Evolutionary conservation across 2,888 invertebrate species (phyloP), one percentile per base, ranked within the genome.

Genomic region (Lasiommata megera): DNA sequence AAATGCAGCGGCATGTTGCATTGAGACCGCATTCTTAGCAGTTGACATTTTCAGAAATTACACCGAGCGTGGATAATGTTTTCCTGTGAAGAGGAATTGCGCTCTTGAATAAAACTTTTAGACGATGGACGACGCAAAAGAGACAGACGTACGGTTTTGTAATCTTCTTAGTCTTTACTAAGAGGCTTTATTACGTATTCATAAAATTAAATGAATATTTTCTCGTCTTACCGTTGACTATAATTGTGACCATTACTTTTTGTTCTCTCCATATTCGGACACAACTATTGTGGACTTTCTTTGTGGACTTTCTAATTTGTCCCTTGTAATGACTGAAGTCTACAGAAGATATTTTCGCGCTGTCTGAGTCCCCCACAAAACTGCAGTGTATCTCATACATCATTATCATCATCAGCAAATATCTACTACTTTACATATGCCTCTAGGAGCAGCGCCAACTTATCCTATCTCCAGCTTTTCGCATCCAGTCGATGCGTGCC

Each of bases 1-100:
- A n/a, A n/a, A n/a, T n/a, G n/a, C n/a, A n/a, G 14, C 29, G 23
- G 52, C 52, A 18, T 51, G 50, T 38, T 38, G 23, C 38, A 38
- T 29, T 29, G 37, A 52, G 52, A 41, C 52, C 28, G 41, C 41
- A 41, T 40, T 18, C 52, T 52, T 52, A 40, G 31, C 29, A 41
- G 31, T 31, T 40, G 52, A 52, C 52, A 17, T 52, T 52, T 52
- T 29, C 40, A 52, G 52, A 40, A 52, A 52, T 41, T 52, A 41
- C 31, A 31, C 52, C 40, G 31, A 52, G 52, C 52, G 29, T 14
- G 52, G 52, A 31, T 31, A 52, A 52, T 41, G 12, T 31, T 41
- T 52, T 52, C 52, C 41, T 40, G 40, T 31, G 41, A 52, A 29
- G 29, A 17, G 17, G 31, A 52, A 41, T 41, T 29, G 11, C 31